A percentile compares a stretch with the other conserved stretches of the same genome.
These are phyloP conservation scores for Galeopsomyia nigrocyanea DNA, from an alignment of 2,888 invertebrate species.

Conservation along the genomic window DNA sequence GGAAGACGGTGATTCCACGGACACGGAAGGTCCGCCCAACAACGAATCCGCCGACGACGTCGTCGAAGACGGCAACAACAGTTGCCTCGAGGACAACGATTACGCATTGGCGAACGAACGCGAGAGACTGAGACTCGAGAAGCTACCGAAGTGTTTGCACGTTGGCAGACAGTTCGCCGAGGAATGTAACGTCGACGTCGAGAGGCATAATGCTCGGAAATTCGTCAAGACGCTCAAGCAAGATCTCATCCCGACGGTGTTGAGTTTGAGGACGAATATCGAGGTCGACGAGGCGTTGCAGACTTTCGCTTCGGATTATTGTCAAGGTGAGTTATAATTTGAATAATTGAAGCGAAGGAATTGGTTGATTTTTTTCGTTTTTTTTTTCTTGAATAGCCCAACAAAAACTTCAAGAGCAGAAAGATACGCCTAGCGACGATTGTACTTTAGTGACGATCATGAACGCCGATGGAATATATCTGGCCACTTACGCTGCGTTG, in stretches of 20 bases:
- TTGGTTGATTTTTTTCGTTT: too few relatives aligned
- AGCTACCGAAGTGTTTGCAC: constrained; percentile 73
- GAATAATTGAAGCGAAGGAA: too few relatives aligned
- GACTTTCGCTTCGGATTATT: constrained; percentile 92
- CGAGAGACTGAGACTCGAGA: constrained; percentile 70
- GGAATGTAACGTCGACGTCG: constrained; percentile 85
- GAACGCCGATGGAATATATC: constrained; percentile 95
- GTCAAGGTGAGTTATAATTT: constrained; percentile 76
- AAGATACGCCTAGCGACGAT: constrained; percentile 57
- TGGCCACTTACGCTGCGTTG: constrained; percentile 89
- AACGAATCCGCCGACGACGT: constrained; percentile 64
- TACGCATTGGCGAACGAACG: constrained; percentile 65
- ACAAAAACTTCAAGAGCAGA: constrained; percentile 62
- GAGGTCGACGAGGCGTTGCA: constrained; percentile 93
- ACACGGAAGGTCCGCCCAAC: constrained; percentile 64
- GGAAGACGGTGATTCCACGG: constrained; percentile 64
- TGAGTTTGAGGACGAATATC: constrained; percentile 83
- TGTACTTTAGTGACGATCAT: constrained; percentile 81
- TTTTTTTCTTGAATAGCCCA: constrained; percentile 58
- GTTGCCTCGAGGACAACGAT: constrained; percentile 60
- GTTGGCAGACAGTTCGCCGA: constrained; percentile 68
- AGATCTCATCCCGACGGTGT: constrained; percentile 82
- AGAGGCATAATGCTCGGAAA: constrained; percentile 87
- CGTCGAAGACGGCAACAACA: constrained; percentile 55
- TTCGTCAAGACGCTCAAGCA: constrained; percentile 84